Percentiles rank a stretch among this genome's conserved stretches.
phyloP scores from a whole-genome alignment of 2,797 vertebrate genomes.

The Petrocephalus schoutedeni region DNA sequence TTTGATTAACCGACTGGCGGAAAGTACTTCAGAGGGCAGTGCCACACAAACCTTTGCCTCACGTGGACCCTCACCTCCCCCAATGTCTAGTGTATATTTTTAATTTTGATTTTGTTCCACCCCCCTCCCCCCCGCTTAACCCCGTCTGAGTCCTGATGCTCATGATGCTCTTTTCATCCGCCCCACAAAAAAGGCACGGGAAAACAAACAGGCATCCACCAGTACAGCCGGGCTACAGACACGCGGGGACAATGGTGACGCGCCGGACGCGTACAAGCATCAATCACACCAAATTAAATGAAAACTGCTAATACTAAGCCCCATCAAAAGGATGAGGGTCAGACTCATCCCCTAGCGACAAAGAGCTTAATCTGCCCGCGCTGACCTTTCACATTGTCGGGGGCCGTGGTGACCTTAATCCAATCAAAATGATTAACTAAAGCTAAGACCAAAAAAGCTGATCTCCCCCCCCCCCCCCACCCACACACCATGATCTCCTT shows the following conservation, averaged over 20 bases:
- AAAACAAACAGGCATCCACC: constrained; percentile 59
- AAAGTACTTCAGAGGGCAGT: neutral
- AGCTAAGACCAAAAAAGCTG: constrained; percentile 61
- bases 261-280: constrained; percentile 61
- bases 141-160: neutral
- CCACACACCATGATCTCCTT: constrained; percentile 54
- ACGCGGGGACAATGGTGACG: constrained; percentile 56
- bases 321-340: constrained; percentile 64
- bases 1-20: neutral
- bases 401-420: constrained; percentile 89
- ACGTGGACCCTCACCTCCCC: neutral
- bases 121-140: constrained; percentile 20
- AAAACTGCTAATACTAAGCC: constrained; percentile 61
- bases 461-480: constrained; percentile 51
- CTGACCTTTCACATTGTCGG: constrained; percentile 93
- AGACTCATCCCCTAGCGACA: constrained; percentile 65
- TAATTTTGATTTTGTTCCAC: neutral
- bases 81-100: neutral
- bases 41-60: neutral
- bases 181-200: constrained; percentile 49
- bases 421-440: constrained; percentile 97
- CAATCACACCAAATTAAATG: constrained; percentile 65
- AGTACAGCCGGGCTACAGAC: constrained; percentile 62
- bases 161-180: constrained; percentile 42
- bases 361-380: constrained; percentile 84